Conservation (phyloP, 2,797 vertebrate species). For the Serranus cabrilla region DNA sequence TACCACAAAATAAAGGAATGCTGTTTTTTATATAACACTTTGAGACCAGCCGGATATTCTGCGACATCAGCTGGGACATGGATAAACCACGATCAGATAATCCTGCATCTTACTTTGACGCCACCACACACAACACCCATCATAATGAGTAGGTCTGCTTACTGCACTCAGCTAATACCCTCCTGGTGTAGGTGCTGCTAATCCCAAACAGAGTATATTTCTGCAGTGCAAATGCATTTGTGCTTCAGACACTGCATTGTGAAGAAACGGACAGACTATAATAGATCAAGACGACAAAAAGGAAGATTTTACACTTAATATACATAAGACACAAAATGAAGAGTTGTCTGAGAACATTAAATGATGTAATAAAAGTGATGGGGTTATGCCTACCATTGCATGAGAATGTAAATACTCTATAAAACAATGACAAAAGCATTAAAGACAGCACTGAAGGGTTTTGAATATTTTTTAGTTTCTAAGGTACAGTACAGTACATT, state of each 20-base stretch:
- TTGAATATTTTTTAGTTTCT: slow-evolving; percentile 20
- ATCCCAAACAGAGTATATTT: slow-evolving; percentile 38
- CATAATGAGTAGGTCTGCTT: slow-evolving; percentile 50
- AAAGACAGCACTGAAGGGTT: slow-evolving; percentile 25
- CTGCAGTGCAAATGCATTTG: slow-evolving; percentile 33
- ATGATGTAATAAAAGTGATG: slow-evolving; percentile 13
- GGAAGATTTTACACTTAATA: slow-evolving; percentile 24
- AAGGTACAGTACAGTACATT: slow-evolving; percentile 23
- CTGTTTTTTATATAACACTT: not conserved
- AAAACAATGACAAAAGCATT: slow-evolving; percentile 18
- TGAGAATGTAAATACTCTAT: not conserved
- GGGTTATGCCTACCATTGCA: not conserved
- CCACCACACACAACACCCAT: slow-evolving; percentile 10
- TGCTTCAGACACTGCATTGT: slow-evolving; percentile 33
- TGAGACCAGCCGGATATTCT: slow-evolving; percentile 1
- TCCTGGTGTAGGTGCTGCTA: slow-evolving; percentile 36
- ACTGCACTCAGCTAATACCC: slow-evolving; percentile 50
- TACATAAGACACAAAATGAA: slow-evolving; percentile 14
- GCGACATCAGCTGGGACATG: not conserved
- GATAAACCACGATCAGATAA: slow-evolving; percentile 18
- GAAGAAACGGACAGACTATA: slow-evolving; percentile 36
- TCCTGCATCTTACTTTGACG: slow-evolving; percentile 20
- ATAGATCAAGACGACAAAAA: slow-evolving; percentile 30
- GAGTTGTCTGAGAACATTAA: not conserved
- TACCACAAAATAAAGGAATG: not conserved